Conservation (phyloP, 30 jellyfish, hydroid and myxozoan species). For the Chironex yamaguchii region DNA sequence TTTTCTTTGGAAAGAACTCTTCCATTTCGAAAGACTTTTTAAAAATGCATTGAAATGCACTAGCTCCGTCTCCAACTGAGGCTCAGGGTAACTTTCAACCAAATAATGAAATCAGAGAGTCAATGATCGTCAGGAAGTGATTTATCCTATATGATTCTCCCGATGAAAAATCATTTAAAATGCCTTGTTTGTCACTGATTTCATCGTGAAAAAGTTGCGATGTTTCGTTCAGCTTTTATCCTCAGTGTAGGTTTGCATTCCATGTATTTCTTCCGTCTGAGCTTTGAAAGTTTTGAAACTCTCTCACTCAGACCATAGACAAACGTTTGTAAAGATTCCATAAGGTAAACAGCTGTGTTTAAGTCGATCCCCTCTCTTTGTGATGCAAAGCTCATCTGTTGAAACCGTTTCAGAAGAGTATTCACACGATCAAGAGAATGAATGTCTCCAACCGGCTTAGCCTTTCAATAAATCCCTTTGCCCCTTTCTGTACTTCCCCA, state of each 20-base stretch:
- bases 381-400: neutral
- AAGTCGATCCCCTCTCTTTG: too few species aligned
- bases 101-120: neutral
- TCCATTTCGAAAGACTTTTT: too few species aligned
- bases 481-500: neutral
- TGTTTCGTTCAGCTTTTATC: too few species aligned
- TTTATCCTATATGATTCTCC: too few species aligned
- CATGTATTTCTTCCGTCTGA: neutral
- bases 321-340: neutral
- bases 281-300: neutral
- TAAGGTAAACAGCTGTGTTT: too few species aligned
- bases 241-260: too few species aligned
- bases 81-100: too few species aligned
- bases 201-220: neutral
- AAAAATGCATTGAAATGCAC: too few species aligned
- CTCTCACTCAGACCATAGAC: neutral
- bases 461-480: neutral
- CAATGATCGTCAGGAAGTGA: neutral
- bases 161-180: neutral
- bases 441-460: neutral
- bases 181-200: neutral
- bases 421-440: neutral
- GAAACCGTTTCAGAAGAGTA: neutral
- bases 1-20: too few species aligned
- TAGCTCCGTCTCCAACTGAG: too few species aligned